Evolutionary conservation across 2,113 vertebrate species (phyloP).

Genomic region (Aleadryas rufinucha): DNA sequence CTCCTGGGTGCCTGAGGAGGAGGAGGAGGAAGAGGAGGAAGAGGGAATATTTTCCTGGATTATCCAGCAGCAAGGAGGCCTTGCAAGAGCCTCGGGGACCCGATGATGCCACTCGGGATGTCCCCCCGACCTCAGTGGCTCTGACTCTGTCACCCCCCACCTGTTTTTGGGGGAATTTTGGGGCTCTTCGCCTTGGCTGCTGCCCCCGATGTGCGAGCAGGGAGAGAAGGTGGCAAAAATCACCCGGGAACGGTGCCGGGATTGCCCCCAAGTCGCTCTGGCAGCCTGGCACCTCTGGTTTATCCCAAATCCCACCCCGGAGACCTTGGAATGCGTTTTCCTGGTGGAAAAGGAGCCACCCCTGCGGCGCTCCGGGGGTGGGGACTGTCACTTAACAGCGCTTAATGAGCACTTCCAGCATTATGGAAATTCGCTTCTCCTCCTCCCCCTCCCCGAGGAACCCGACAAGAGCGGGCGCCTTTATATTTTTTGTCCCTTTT

Average conservation of each 20-base stretch:
- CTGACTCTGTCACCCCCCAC: not conserved
- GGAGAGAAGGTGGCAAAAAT: not conserved
- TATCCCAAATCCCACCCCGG: accelerated
- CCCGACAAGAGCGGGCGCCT: not conserved
- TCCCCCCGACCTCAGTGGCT: not conserved
- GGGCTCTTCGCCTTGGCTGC: not conserved
- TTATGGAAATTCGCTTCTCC: slow-evolving; percentile 39
- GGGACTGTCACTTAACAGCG: not conserved
- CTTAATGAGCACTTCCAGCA: slow-evolving; percentile 16
- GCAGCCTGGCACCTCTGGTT: not conserved
- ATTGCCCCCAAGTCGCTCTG: accelerated
- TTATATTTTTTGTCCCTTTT: not conserved
- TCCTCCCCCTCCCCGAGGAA: not conserved
- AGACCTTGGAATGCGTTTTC: not conserved
- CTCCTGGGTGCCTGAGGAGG: not conserved
- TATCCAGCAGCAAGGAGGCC: accelerated
- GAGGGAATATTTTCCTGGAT: accelerated
- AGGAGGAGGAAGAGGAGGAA: not conserved
- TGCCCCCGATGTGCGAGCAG: accelerated
- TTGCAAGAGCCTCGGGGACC: not conserved
- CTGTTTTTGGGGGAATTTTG: not conserved
- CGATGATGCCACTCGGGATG: accelerated
- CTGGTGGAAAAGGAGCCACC: not conserved
- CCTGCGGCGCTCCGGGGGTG: not conserved
- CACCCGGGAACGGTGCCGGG: accelerated